phyloP scores from a whole-genome alignment of 2,113 vertebrate genomes.

The Oryzias woworae region DNA sequence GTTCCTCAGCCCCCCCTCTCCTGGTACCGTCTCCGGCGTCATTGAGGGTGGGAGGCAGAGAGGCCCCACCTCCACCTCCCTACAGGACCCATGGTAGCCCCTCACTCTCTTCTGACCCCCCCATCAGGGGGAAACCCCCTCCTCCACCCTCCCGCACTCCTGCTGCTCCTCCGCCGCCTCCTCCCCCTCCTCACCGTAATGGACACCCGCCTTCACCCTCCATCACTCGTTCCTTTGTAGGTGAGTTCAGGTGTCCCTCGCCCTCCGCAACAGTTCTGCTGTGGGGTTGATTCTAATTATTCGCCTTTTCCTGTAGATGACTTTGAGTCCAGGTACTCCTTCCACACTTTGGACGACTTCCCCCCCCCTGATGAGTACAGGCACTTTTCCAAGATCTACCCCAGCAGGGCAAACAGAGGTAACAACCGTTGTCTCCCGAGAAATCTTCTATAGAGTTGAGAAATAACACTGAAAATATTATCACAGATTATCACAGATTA shows the following conservation, averaged over 20 bases:
- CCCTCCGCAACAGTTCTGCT: too few species aligned
- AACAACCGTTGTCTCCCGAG: neutral
- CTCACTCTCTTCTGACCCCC: conserved; percentile 72
- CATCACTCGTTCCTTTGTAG: conserved; percentile 83
- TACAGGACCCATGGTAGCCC: conserved; percentile 82
- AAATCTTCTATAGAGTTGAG: neutral
- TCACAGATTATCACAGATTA: too few species aligned
- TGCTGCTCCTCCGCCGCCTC: conserved; percentile 84
- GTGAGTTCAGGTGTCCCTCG: conserved; percentile 76
- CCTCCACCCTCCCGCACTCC: conserved; percentile 82
- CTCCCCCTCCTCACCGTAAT: conserved; percentile 87
- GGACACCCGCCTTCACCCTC: conserved; percentile 84
- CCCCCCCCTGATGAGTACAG: conserved; percentile 93
- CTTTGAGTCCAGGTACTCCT: conserved; percentile 97
- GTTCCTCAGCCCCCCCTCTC: conserved; percentile 75
- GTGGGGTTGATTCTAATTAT: neutral
- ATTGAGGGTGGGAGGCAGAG: conserved; percentile 79
- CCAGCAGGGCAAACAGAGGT: conserved; percentile 92
- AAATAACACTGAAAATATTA: neutral
- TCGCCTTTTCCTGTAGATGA: conserved; percentile 80
- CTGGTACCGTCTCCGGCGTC: conserved; percentile 52
- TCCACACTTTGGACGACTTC: conserved; percentile 93
- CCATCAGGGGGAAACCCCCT: conserved; percentile 86
- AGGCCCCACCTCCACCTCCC: conserved; percentile 86
- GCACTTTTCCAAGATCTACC: conserved; percentile 92